phyloP scores from a whole-genome alignment of 2,888 invertebrate genomes.

The Apamea monoglypha region DNA sequence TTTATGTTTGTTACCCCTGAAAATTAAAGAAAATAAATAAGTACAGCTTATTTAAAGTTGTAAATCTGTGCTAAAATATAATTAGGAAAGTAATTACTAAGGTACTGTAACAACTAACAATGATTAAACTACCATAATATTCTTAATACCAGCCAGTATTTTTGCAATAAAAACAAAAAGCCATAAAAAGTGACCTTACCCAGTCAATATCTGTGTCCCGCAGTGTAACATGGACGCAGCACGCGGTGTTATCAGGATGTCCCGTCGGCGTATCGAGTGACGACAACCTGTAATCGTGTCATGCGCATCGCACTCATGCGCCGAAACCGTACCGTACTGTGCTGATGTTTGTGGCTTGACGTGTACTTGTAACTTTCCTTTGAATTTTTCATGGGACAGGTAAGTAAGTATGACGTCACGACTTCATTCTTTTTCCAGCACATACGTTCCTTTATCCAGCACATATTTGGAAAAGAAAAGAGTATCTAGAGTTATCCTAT shows the following conservation, averaged over 20 bases:
- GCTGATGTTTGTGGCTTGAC: slow-evolving; percentile 29
- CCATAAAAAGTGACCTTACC: slow-evolving; percentile 12
- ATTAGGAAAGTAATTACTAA: background rate
- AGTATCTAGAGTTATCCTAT: background rate
- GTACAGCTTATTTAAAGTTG: background rate
- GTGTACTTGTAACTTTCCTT: slow-evolving; percentile 26
- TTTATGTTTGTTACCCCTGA: background rate
- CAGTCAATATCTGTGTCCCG: slow-evolving; percentile 61
- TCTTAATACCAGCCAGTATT: background rate
- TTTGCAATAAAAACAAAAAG: background rate
- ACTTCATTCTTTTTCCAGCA: background rate
- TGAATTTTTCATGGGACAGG: background rate
- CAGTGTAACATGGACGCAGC: slow-evolving; percentile 83
- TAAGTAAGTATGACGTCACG: slow-evolving; percentile 1
- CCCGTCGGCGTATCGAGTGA: slow-evolving; percentile 85
- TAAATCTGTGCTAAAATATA: background rate
- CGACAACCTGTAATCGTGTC: slow-evolving; percentile 87
- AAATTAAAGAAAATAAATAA: background rate
- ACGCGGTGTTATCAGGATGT: slow-evolving; percentile 88
- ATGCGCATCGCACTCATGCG: slow-evolving; percentile 69
- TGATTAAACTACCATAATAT: background rate
- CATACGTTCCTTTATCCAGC: background rate
- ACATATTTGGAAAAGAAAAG: background rate
- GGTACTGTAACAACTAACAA: background rate
- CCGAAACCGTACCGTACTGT: slow-evolving; percentile 40